A percentile compares a stretch with the other conserved stretches of the same genome.
These are phyloP conservation scores for Drosophila demipolita DNA, from an alignment of 2,888 invertebrate genomes.

Conservation along the genomic window DNA sequence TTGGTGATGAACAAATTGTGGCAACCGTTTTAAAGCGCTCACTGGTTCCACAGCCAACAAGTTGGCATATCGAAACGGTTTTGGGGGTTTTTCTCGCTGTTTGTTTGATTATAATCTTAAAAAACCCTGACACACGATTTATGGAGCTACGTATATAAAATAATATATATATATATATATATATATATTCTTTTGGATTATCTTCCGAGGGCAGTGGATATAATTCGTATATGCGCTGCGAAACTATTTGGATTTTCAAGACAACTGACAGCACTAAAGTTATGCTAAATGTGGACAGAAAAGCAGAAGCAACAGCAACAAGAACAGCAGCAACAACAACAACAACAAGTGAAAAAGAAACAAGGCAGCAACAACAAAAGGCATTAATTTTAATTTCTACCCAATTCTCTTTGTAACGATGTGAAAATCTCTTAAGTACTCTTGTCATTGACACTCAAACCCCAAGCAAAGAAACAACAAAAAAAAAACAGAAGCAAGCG, in stretches of 20 bases:
- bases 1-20: conserved; percentile 48
- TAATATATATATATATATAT: background rate
- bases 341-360: conserved; percentile 24
- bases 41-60: conserved; percentile 44
- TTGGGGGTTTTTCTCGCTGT: conserved; percentile 2
- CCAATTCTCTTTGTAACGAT: conserved; percentile 82
- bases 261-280: conserved; percentile 14
- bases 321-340: background rate
- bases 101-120: background rate
- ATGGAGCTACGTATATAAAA: background rate
- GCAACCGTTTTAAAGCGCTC: conserved; percentile 3
- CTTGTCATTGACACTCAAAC: conserved; percentile 81
- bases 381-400: conserved; percentile 82
- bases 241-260: conserved; percentile 41
- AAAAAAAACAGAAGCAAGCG: conserved; percentile 1
- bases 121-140: background rate
- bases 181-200: background rate
- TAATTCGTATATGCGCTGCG: background rate
- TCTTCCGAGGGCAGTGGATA: background rate
- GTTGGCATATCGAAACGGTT: conserved; percentile 51
- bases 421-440: conserved; percentile 84
- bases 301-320: conserved; percentile 13
- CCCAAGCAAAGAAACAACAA: conserved; percentile 27
- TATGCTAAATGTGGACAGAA: conserved; percentile 2
- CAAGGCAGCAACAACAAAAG: conserved; percentile 44